Evolutionary conservation across 2,797 vertebrate genomes (phyloP).

Genomic region (Malacoraja senta): DNA sequence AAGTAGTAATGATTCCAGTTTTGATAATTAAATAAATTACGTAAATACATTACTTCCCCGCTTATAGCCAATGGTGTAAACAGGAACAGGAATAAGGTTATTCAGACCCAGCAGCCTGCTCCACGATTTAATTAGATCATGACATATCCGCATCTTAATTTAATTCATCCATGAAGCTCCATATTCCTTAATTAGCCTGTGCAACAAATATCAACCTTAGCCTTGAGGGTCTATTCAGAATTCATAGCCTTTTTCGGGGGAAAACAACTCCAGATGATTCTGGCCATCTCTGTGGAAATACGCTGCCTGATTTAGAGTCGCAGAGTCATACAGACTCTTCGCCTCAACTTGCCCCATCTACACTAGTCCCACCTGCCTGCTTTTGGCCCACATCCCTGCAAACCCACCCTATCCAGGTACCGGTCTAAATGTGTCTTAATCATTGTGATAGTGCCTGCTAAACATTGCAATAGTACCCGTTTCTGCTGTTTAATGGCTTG

Average conservation of each 20-base stretch:
- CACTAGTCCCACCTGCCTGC: no score
- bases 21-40: slow-evolving; percentile 6
- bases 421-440: no score
- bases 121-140: background rate
- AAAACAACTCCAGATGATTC: background rate
- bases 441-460: no score
- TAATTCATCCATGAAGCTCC: background rate
- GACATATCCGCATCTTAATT: background rate
- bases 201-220: background rate
- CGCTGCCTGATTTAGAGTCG: no score
- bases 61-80: background rate
- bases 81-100: background rate
- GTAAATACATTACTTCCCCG: slow-evolving; percentile 35
- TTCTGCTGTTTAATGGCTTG: background rate
- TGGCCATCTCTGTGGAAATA: background rate
- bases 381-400: no score
- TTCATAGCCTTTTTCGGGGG: background rate
- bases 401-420: no score
- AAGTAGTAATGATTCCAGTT: background rate
- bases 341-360: no score
- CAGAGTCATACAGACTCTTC: no score
- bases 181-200: no score
- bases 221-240: background rate
- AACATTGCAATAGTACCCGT: no score
- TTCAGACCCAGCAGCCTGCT: background rate